Evolutionary conservation across 2,888 invertebrate species (phyloP).

Genomic region (Isoperla grammatica): DNA sequence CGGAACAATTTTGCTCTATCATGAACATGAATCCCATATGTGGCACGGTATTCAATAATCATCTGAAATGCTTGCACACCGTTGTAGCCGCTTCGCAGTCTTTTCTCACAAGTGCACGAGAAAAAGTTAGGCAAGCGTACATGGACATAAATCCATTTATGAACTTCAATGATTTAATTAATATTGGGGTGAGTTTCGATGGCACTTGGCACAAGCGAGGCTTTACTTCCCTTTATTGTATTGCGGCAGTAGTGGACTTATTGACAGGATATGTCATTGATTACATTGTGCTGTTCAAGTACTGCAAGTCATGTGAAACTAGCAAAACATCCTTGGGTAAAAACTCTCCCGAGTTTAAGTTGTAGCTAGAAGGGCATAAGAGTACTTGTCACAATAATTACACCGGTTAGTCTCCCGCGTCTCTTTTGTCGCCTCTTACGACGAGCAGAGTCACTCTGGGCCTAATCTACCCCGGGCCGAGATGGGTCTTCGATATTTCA

Average conservation of each 20-base stretch:
- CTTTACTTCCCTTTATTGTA: constrained; percentile 30
- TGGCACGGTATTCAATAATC: neutral
- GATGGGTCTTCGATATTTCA: too few relatives aligned
- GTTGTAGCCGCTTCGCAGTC: neutral
- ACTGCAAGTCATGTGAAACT: constrained; percentile 28
- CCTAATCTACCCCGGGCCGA: too few relatives aligned
- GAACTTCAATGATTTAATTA: neutral
- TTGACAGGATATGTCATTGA: constrained; percentile 28
- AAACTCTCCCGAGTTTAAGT: constrained; percentile 26
- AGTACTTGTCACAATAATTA: constrained; percentile 28
- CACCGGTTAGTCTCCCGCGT: constrained; percentile 26
- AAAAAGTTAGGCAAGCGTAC: neutral
- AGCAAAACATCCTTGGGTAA: constrained; percentile 23
- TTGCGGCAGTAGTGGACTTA: constrained; percentile 29
- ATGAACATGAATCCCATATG: constrained; percentile 3
- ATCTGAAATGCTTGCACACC: neutral
- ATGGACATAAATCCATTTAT: neutral
- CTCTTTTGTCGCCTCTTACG: too few relatives aligned
- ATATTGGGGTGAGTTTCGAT: constrained; percentile 19
- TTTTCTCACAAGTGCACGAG: neutral
- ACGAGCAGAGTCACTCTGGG: too few relatives aligned
- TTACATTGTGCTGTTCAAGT: constrained; percentile 29
- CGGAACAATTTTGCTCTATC: neutral
- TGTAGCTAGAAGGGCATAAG: constrained; percentile 29
- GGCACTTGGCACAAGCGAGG: constrained; percentile 31